Percentiles rank a stretch among this genome's conserved stretches.
These are phyloP conservation scores for Chanos chanos DNA, from an alignment of 2,797 vertebrate species.

Conservation along the genomic window DNA sequence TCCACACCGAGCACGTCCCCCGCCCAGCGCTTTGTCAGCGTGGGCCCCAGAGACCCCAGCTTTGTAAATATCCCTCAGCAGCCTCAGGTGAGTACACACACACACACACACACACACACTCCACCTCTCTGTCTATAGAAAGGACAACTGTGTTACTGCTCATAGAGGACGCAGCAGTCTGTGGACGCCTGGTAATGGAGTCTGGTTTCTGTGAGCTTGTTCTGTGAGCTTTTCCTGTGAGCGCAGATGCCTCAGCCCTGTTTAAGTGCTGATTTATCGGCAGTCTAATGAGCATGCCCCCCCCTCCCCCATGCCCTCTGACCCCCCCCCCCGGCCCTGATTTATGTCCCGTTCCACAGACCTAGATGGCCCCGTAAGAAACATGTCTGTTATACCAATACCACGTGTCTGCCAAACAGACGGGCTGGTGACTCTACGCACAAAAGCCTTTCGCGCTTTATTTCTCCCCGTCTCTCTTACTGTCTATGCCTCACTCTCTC, in stretches of 20 bases:
- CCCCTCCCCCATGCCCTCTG: conserved; percentile 22
- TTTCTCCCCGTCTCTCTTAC: not conserved
- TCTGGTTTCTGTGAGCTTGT: too few species aligned
- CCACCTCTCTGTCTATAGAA: too few species aligned
- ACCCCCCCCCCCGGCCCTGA: not conserved
- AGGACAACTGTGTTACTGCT: too few species aligned
- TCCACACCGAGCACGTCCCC: conserved; percentile 98
- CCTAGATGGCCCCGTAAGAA: not conserved
- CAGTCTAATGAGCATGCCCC: conserved; percentile 50
- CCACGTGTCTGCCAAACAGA: not conserved
- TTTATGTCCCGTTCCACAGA: conserved; percentile 20
- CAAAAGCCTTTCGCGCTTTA: too few species aligned
- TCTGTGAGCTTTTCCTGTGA: not conserved
- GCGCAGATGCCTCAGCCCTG: conserved; percentile 33
- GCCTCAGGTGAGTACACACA: conserved; percentile 86
- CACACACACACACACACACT: conserved; percentile 2
- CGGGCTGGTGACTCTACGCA: too few species aligned
- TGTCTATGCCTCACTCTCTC: not conserved
- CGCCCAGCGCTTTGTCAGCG: conserved; percentile 97
- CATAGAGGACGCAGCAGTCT: too few species aligned
- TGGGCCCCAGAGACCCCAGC: conserved; percentile 96
- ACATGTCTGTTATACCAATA: not conserved
- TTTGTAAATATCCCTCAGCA: conserved; percentile 99
- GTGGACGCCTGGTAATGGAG: too few species aligned
- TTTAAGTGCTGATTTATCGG: conserved; percentile 57